These are phyloP conservation scores for Aptenodytes forsteri DNA, from an alignment of 2,113 vertebrate genomes.

Conservation along the genomic window DNA sequence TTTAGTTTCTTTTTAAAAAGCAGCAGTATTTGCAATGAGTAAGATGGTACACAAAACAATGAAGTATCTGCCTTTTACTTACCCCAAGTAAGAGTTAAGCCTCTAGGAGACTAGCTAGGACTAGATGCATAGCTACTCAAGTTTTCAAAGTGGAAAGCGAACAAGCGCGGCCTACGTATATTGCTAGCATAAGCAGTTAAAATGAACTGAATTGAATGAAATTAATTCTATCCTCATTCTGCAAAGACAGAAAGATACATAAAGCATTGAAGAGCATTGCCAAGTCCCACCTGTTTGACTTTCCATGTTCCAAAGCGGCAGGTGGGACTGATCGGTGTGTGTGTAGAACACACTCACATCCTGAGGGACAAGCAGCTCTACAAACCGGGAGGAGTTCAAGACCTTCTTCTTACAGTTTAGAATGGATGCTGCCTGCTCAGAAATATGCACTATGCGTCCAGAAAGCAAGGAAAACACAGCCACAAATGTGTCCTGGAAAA, in stretches of 20 bases:
- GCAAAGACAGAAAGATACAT: not conserved
- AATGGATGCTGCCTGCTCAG: conserved; percentile 84
- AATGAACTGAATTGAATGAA: not conserved
- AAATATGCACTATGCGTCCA: conserved; percentile 81
- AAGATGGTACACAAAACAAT: not conserved
- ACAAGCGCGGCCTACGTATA: not conserved
- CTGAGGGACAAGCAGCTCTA: conserved; percentile 86
- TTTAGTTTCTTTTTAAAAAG: not conserved
- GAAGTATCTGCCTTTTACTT: not conserved
- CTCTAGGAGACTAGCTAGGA: not conserved
- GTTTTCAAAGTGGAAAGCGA: not conserved
- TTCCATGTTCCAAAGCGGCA: conserved; percentile 82
- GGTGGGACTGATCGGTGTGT: conserved; percentile 80
- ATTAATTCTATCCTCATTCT: not conserved
- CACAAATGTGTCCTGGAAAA: conserved; percentile 84
- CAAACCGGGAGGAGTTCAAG: conserved; percentile 83
- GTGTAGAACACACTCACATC: conserved; percentile 87
- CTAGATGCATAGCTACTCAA: not conserved
- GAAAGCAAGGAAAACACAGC: conserved; percentile 86
- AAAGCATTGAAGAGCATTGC: not conserved
- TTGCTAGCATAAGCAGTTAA: not conserved
- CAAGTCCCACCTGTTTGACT: conserved; percentile 54
- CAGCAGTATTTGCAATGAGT: not conserved
- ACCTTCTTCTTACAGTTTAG: conserved; percentile 83
- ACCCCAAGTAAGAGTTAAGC: not conserved